Evolutionary conservation across 2,797 vertebrate species (phyloP).

Genomic region (Pitangus sulphuratus): DNA sequence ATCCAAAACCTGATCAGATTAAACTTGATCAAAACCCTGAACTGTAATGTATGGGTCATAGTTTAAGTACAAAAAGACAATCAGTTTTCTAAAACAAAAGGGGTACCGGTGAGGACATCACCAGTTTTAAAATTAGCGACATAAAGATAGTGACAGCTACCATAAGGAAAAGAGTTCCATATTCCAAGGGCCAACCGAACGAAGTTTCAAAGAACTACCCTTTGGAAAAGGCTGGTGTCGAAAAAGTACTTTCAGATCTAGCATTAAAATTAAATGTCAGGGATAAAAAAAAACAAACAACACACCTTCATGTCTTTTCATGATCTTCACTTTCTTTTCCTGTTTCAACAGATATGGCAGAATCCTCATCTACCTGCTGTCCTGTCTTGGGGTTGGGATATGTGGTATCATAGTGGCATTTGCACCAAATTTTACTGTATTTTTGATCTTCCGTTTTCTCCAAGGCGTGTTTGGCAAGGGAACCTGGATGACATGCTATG

Average conservation of each 20-base stretch:
- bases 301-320: neutral
- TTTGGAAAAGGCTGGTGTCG: neutral
- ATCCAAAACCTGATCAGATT: neutral
- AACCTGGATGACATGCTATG: constrained; percentile 92
- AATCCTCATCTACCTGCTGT: constrained; percentile 87
- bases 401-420: constrained; percentile 89
- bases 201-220: neutral
- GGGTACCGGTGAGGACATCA: neutral
- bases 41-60: neutral
- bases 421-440: constrained; percentile 84
- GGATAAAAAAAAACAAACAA: neutral
- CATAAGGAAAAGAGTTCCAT: neutral
- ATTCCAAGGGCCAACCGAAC: neutral
- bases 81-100: neutral
- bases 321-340: neutral
- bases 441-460: constrained; percentile 89
- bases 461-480: constrained; percentile 92
- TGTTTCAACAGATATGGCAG: constrained; percentile 86
- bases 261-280: neutral
- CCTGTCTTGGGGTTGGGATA: constrained; percentile 85
- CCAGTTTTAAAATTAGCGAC: neutral
- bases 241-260: neutral
- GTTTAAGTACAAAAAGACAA: neutral
- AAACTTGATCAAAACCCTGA: neutral
- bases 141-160: neutral